Evolutionary conservation across 2,113 vertebrate genomes (phyloP), one percentile per base, ranked within the genome.

Genomic region (Sceloporus tristichus): DNA sequence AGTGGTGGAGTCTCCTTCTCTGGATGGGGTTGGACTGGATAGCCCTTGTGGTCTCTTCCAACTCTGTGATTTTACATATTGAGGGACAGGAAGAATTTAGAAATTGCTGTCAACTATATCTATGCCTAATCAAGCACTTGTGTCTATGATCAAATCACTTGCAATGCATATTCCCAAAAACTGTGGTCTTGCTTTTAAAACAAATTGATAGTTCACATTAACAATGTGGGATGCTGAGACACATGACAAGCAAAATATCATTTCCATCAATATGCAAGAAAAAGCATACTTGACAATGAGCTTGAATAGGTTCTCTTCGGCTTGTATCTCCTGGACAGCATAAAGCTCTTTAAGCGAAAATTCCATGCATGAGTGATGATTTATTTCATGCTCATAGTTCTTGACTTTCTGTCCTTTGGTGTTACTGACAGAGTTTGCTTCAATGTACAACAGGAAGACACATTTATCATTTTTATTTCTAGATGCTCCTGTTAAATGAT

Each of bases 271-370:
- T 18, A n/a, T 80, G 29, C 62, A 85, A 75, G 42, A 62, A 71
- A 56, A 68, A n/a, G 93, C 97, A 91, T 95, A 98, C 98, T 98
- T 98, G 84, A 98, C 97, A 5, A 98, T 96, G 40, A 98, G 96
- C 74, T 96, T 97, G 88, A 99, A 96, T 42, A 99, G 93, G 74
- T 98, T 97, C 85, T 98, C 97, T 96, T 99, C 98, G 25, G 98
- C 97, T 92, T 99, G 99, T 92, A 99, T 99, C 95, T 99, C 99
- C 91, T 98, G 98, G 92, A 99, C 95, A 89, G 98, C 98, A 48
- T 99, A 99, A 82, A 99, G 97, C 87, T 99, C 99, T 95, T 98
- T 99, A 85, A 99, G 97, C 73, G 97, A 99, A 94, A 99, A 99
- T 90, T 99, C 99, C 94, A 98, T 97, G 42, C 97, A 92, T 0